Evolutionary conservation across 2,797 vertebrate genomes (phyloP).

Genomic region (Remorina albescens): DNA sequence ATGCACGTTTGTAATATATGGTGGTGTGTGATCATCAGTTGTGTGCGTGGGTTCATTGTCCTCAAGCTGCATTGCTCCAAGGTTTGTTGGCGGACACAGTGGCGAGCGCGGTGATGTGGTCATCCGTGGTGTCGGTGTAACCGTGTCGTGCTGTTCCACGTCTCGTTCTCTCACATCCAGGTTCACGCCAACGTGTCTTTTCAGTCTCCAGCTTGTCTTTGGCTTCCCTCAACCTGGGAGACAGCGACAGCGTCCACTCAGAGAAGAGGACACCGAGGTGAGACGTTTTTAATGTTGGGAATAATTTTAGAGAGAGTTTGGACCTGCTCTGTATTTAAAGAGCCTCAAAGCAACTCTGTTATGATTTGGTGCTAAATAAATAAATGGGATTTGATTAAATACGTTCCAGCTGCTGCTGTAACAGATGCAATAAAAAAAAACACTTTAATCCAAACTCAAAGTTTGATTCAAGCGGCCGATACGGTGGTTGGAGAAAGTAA

Average conservation of each 20-base stretch:
- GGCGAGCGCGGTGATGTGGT: constrained; percentile 68
- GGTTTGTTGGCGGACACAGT: constrained; percentile 55
- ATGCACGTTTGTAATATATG: neutral
- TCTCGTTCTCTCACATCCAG: constrained; percentile 81
- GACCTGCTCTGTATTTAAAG: too few relatives aligned
- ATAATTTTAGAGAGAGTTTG: too few relatives aligned
- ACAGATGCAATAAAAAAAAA: neutral
- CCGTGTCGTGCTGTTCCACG: constrained; percentile 63
- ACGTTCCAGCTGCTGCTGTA: neutral
- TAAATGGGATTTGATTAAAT: too few relatives aligned
- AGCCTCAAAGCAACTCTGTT: too few relatives aligned
- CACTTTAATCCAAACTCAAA: neutral
- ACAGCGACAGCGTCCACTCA: constrained; percentile 91
- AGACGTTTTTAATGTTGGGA: constrained; percentile 60
- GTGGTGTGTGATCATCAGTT: constrained; percentile 6
- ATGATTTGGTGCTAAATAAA: too few relatives aligned
- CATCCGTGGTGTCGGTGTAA: constrained; percentile 67
- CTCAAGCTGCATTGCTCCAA: constrained; percentile 31
- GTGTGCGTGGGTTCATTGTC: constrained; percentile 13
- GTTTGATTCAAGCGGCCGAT: neutral
- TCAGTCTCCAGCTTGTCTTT: constrained; percentile 97
- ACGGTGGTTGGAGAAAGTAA: too few relatives aligned
- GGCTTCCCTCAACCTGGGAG: constrained; percentile 93
- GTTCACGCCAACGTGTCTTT: constrained; percentile 91
- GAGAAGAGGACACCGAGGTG: constrained; percentile 95